A percentile compares a stretch with the other conserved stretches of the same genome.
Evolutionary conservation across 2,113 vertebrate species (phyloP).

Genomic region (Seriola quinqueradiata): DNA sequence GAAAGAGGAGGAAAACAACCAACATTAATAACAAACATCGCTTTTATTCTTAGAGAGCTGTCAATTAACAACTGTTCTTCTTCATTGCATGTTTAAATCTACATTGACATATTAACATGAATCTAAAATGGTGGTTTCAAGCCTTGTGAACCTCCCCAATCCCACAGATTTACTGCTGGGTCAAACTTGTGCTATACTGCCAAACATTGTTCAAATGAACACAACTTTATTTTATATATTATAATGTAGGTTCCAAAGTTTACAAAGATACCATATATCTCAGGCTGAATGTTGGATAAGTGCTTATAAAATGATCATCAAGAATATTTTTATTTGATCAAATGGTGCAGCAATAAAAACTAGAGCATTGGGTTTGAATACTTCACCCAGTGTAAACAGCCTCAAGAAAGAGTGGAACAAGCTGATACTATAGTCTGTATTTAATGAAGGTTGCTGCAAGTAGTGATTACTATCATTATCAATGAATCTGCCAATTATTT

Average conservation of each 20-base stretch:
- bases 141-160: not conserved
- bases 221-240: not conserved
- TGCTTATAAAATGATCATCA: not conserved
- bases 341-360: not conserved
- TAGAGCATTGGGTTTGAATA: not conserved
- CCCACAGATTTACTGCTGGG: not conserved
- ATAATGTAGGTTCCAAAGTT: not conserved
- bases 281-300: not conserved
- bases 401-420: not conserved
- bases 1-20: not conserved
- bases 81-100: not conserved
- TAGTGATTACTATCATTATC: no score
- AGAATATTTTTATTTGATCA: not conserved
- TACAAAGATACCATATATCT: not conserved
- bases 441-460: no score
- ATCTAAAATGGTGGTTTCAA: conserved; percentile 7
- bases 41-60: not conserved
- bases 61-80: not conserved
- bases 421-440: not conserved
- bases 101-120: not conserved
- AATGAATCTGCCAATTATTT: no score
- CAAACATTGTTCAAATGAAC: not conserved
- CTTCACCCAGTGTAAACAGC: not conserved
- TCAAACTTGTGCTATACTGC: not conserved
- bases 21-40: not conserved